These are phyloP conservation scores for Callorhinus ursinus DNA, from an alignment of 2,113 vertebrate species.

Conservation along the genomic window DNA sequence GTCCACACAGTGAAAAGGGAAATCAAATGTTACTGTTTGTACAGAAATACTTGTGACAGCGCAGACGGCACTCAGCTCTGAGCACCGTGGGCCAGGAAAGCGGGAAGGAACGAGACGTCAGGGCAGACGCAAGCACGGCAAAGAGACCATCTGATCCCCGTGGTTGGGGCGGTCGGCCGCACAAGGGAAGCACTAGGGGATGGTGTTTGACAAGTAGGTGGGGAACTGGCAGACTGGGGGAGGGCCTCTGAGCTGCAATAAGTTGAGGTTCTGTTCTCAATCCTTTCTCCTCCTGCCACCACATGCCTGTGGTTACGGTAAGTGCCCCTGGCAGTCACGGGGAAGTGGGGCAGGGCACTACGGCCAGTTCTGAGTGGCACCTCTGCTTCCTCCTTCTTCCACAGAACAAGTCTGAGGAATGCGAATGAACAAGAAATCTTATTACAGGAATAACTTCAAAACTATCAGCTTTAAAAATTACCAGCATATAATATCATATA, in stretches of 20 bases:
- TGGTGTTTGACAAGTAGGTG: neutral
- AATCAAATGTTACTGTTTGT: neutral
- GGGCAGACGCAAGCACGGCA: accelerated
- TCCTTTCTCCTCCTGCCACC: neutral
- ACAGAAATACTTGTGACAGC: neutral
- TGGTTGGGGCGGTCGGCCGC: accelerated
- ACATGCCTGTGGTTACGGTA: accelerated
- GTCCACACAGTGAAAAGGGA: neutral
- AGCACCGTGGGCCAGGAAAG: neutral
- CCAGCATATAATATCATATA: neutral
- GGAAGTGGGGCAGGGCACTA: no score
- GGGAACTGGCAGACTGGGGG: neutral
- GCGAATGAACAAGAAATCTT: neutral
- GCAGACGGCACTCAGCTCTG: neutral
- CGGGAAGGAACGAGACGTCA: neutral
- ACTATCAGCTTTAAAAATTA: neutral
- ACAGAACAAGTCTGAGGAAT: neutral
- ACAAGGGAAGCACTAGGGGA: neutral
- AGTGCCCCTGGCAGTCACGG: neutral
- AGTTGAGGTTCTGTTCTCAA: neutral
- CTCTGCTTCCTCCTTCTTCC: neutral
- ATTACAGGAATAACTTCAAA: neutral
- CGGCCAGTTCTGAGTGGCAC: neutral
- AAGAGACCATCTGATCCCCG: accelerated
- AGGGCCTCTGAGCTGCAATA: neutral